These are phyloP conservation scores for Stegophylla sp. DNA, from an alignment of 2,888 invertebrate genomes.

Conservation along the genomic window DNA sequence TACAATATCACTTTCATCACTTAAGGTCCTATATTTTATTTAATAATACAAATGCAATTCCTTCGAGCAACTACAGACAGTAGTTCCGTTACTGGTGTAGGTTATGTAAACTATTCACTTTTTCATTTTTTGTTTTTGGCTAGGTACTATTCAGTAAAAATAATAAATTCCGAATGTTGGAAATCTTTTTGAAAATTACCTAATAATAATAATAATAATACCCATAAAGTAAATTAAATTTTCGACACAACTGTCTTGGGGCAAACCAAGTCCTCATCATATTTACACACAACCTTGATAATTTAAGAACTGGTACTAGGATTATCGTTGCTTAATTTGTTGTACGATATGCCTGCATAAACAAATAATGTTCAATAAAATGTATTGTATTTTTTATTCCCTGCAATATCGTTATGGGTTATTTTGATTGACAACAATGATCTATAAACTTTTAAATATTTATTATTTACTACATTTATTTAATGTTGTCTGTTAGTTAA, in stretches of 20 bases:
- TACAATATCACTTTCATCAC: conserved; percentile 49
- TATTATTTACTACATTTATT: too few species aligned
- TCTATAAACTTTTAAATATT: too few species aligned
- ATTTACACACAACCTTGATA: not conserved
- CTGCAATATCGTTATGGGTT: too few species aligned
- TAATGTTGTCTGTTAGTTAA: too few species aligned
- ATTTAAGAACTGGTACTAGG: not conserved
- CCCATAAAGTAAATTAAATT: not conserved
- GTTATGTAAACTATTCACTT: not conserved
- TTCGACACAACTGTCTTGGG: not conserved
- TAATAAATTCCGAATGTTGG: conserved; percentile 1
- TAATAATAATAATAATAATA: not conserved
- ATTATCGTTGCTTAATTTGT: not conserved
- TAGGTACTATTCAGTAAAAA: not conserved
- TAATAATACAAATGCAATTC: not conserved
- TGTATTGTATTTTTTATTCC: too few species aligned
- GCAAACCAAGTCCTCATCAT: not conserved
- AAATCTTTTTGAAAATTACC: conserved; percentile 11
- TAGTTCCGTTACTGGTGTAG: not conserved
- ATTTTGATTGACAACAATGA: too few species aligned
- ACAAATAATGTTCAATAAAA: too few species aligned
- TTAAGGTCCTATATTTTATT: conserved; percentile 36
- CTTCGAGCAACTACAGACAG: not conserved
- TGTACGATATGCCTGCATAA: not conserved
- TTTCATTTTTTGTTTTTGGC: conserved; percentile 10